Conservation (phyloP, 2,888 invertebrate genomes). For the Mythimna pallens region DNA sequence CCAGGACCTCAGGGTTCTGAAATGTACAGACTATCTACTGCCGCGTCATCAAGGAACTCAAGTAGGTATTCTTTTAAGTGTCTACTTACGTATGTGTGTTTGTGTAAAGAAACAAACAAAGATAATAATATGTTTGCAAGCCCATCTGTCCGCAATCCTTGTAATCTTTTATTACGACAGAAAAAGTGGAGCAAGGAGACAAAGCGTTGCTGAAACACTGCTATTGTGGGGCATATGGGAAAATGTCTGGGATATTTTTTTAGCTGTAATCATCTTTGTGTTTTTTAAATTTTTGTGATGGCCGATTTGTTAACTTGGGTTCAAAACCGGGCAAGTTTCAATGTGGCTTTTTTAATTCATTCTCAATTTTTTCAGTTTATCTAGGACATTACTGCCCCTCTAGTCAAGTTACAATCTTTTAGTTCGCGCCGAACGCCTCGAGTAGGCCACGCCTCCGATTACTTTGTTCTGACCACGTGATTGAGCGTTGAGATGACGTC, state of each 20-base stretch:
- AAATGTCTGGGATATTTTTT: slow-evolving; percentile 28
- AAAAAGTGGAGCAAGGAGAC: slow-evolving; percentile 77
- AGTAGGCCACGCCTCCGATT: too few species aligned
- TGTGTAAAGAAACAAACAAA: slow-evolving; percentile 49
- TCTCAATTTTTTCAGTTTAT: too few species aligned
- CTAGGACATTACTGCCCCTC: too few species aligned
- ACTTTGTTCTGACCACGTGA: too few species aligned
- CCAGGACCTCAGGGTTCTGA: too few species aligned
- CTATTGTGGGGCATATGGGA: slow-evolving; percentile 29
- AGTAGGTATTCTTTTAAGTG: slow-evolving; percentile 7
- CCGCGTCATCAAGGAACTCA: slow-evolving; percentile 7
- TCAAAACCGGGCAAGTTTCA: too few species aligned
- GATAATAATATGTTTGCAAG: slow-evolving; percentile 72
- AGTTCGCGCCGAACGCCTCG: too few species aligned
- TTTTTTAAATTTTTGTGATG: not conserved
- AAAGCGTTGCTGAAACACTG: slow-evolving; percentile 54
- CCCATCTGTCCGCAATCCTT: slow-evolving; percentile 63
- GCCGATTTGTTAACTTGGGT: too few species aligned
- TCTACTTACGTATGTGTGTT: slow-evolving; percentile 10
- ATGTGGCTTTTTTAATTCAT: too few species aligned
- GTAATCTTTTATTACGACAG: slow-evolving; percentile 77
- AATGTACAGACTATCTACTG: too few species aligned
- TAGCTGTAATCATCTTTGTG: not conserved
- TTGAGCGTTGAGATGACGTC: too few species aligned
- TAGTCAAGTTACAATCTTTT: too few species aligned